Conservation (phyloP, 2,888 invertebrate species). For the Lepas anatifera region DNA sequence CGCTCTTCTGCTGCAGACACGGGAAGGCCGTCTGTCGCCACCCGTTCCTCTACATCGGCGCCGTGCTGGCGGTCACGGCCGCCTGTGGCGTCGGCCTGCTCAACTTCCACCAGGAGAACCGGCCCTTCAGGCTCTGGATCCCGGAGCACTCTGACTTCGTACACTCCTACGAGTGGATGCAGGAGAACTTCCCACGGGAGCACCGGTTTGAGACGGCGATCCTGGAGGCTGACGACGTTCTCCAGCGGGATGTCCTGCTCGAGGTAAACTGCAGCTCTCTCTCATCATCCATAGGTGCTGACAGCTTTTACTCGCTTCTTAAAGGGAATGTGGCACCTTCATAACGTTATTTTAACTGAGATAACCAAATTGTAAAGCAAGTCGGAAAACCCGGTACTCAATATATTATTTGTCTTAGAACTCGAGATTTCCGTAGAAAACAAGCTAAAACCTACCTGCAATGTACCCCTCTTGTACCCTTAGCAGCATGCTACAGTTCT, state of each 20-base stretch:
- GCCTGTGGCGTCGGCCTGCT: slow-evolving; percentile 21
- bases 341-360: no score
- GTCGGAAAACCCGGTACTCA: no score
- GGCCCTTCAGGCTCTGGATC: slow-evolving; percentile 50
- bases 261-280: not conserved
- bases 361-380: no score
- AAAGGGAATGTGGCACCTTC: no score
- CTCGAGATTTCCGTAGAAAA: no score
- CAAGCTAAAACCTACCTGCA: no score
- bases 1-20: slow-evolving; percentile 17
- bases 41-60: slow-evolving; percentile 20
- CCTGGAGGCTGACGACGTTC: slow-evolving; percentile 39
- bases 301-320: no score
- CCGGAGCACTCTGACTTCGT: slow-evolving; percentile 57
- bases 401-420: no score
- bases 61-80: slow-evolving; percentile 19
- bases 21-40: slow-evolving; percentile 20
- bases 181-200: slow-evolving; percentile 50
- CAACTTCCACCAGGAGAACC: slow-evolving; percentile 23
- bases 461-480: no score
- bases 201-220: slow-evolving; percentile 45
- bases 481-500: no score
- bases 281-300: no score
- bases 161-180: slow-evolving; percentile 56
- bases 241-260: slow-evolving; percentile 10